A percentile compares a stretch with the other conserved stretches of the same genome.
Evolutionary conservation across 1,140 invertebrate genomes (phyloP).

Genomic region (Anastrepha ludens): DNA sequence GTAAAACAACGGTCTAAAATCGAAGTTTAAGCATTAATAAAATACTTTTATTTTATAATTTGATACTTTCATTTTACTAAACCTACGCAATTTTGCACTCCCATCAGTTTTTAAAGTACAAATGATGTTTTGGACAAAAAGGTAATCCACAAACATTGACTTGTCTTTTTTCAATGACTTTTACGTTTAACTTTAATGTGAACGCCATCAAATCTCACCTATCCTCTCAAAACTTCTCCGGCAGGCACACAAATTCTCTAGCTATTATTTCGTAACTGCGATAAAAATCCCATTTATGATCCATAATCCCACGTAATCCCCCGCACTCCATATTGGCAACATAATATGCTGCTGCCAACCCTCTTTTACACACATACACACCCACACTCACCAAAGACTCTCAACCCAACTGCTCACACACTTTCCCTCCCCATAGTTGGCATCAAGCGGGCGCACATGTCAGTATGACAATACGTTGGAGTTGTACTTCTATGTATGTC

Average conservation of each 20-base stretch:
- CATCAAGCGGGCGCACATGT: constrained; percentile 21
- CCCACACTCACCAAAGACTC: not conserved
- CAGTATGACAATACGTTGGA: constrained; percentile 15
- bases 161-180: constrained; percentile 50
- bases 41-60: no score
- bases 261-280: constrained; percentile 46
- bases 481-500: not conserved
- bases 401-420: no score
- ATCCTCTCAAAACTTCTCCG: not conserved
- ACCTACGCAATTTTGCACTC: no score
- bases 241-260: constrained; percentile 21
- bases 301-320: constrained; percentile 73
- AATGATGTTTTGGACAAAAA: not conserved
- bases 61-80: no score
- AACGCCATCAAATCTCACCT: constrained; percentile 12
- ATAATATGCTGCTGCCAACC: constrained; percentile 63
- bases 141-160: constrained; percentile 13
- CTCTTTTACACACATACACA: not conserved
- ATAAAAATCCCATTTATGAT: constrained; percentile 74
- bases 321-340: constrained; percentile 65
- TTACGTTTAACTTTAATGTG: constrained; percentile 36
- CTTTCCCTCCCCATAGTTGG: not conserved
- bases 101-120: no score
- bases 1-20: no score
- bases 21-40: no score